phyloP scores from a whole-genome alignment of 2,888 invertebrate genomes.

The Apotomis turbidana region DNA sequence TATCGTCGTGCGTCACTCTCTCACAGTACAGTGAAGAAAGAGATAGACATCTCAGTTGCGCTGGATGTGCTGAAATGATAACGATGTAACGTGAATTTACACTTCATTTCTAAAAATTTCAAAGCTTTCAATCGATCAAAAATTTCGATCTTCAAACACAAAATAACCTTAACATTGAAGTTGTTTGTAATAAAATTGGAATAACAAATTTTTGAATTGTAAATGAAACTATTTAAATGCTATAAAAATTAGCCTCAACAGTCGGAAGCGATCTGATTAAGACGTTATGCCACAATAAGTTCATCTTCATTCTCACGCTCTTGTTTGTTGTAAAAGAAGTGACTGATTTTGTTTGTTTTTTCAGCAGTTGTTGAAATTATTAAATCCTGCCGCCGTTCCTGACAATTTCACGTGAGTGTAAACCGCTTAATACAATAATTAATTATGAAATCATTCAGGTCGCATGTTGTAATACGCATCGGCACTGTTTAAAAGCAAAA shows the following conservation, averaged over 20 bases:
- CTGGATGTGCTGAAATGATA: too few relatives aligned
- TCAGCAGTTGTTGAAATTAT: background rate
- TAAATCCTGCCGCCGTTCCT: too few relatives aligned
- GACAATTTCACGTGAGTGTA: too few relatives aligned
- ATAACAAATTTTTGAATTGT: conserved; percentile 32
- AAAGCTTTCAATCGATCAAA: too few relatives aligned
- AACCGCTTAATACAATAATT: too few relatives aligned
- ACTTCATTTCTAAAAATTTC: too few relatives aligned
- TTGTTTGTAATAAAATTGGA: conserved; percentile 24
- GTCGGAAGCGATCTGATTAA: conserved; percentile 13
- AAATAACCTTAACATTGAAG: conserved; percentile 30
- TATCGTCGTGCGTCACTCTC: too few relatives aligned
- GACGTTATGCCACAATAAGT: conserved; percentile 12
- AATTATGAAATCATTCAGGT: background rate
- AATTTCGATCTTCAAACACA: too few relatives aligned
- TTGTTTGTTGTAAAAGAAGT: conserved; percentile 3
- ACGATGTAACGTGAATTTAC: too few relatives aligned
- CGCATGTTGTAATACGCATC: background rate
- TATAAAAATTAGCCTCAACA: conserved; percentile 21
- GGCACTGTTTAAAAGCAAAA: background rate
- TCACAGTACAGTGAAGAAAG: too few relatives aligned
- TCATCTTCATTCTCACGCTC: conserved; percentile 15
- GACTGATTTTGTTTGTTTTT: conserved; percentile 10
- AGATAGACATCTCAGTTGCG: too few relatives aligned
- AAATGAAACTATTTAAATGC: conserved; percentile 17